These are phyloP conservation scores for Percina caprodes DNA, from an alignment of 2,113 vertebrate genomes.

Conservation along the genomic window DNA sequence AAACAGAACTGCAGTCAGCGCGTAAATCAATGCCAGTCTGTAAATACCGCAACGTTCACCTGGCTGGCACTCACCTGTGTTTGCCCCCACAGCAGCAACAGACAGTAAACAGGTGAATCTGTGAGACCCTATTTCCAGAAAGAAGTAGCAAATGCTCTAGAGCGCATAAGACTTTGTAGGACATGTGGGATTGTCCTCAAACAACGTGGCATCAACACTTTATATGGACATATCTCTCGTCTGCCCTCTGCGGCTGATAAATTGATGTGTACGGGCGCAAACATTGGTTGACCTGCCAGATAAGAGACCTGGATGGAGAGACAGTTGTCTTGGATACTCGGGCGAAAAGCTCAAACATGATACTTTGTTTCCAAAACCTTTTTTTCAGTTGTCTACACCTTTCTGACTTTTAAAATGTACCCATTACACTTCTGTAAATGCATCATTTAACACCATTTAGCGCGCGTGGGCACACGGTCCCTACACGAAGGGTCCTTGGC, in stretches of 20 bases:
- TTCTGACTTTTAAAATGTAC: slow-evolving; percentile 51
- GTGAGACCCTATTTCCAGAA: slow-evolving; percentile 4
- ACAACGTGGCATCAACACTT: slow-evolving; percentile 65
- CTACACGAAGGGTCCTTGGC: slow-evolving; percentile 46
- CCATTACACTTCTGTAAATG: slow-evolving; percentile 78
- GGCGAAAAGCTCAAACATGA: slow-evolving; percentile 87
- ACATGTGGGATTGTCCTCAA: slow-evolving; percentile 17
- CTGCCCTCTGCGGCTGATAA: slow-evolving; percentile 67
- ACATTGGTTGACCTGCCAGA: slow-evolving; percentile 87
- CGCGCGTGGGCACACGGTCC: slow-evolving; percentile 41
- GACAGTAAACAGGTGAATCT: slow-evolving; percentile 53
- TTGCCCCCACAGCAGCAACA: slow-evolving; percentile 32
- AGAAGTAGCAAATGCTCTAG: slow-evolving; percentile 3
- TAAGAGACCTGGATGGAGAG: slow-evolving; percentile 81
- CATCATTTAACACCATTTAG: slow-evolving; percentile 88
- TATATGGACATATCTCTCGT: slow-evolving; percentile 73
- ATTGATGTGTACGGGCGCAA: slow-evolving; percentile 84
- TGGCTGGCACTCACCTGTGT: slow-evolving; percentile 70
- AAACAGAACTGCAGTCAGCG: slow-evolving; percentile 63
- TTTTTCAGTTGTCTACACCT: slow-evolving; percentile 22
- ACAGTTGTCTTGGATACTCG: slow-evolving; percentile 90
- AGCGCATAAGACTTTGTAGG: slow-evolving; percentile 36
- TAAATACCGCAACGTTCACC: slow-evolving; percentile 79
- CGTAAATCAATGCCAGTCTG: slow-evolving; percentile 81
- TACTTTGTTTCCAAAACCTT: slow-evolving; percentile 31